Evolutionary conservation across 2,113 vertebrate genomes (phyloP).

Genomic region (Crotophaga sulcirostris): DNA sequence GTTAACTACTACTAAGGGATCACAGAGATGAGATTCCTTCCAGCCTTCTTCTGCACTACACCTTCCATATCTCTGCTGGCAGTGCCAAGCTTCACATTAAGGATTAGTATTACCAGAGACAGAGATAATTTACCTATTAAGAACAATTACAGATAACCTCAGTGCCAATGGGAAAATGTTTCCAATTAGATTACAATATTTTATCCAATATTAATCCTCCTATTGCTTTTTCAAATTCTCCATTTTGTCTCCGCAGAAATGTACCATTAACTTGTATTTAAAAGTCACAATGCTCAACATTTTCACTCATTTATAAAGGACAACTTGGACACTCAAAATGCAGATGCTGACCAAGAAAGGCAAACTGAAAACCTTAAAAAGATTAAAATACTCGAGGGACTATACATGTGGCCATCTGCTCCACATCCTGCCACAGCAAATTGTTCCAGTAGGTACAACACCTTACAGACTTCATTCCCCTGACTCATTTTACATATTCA

Average conservation of each 20-base stretch:
- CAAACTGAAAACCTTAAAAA: background rate
- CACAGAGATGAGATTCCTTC: no score
- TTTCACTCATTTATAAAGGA: background rate
- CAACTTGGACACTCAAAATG: background rate
- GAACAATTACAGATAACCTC: background rate
- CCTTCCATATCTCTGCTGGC: constrained; percentile 8
- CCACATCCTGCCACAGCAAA: background rate
- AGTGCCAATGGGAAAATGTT: background rate
- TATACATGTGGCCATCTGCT: background rate
- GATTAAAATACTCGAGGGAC: background rate
- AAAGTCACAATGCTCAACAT: background rate
- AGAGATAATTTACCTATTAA: constrained; percentile 17
- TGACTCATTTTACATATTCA: background rate
- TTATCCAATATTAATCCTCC: background rate
- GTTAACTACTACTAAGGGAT: no score
- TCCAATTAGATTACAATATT: background rate
- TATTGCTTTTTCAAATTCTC: background rate
- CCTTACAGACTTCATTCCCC: background rate
- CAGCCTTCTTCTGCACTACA: background rate
- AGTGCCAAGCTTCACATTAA: constrained; percentile 12
- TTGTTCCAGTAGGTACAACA: background rate
- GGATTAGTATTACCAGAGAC: background rate
- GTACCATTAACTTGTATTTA: background rate
- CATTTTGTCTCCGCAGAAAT: background rate
- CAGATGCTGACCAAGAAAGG: background rate